Evolutionary conservation across 1,140 invertebrate genomes (phyloP), one percentile per base, ranked within the genome.

Genomic region (Drosophila kepulauana): DNA sequence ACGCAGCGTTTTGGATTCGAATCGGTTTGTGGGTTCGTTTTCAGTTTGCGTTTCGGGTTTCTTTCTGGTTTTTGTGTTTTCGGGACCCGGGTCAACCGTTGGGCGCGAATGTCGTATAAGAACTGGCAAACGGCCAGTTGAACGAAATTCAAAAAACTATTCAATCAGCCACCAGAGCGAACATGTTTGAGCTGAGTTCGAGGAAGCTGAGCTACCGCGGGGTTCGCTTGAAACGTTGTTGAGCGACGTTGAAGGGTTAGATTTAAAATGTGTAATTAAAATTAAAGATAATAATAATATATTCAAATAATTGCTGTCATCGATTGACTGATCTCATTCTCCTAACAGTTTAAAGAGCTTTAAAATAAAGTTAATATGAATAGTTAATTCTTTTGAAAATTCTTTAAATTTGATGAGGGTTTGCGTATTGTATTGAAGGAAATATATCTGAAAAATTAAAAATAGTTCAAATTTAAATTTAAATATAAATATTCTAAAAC

Each of bases 21-120:
- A 54, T 33, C 6, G 33, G 33, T 13, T n/a, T 71, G 8, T 11
- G 16, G 3, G 30, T 56, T 20, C 13, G 6, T 38, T 57, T 67
- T 56, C 20, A 1, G 11, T 41, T 25, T 20, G 4, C 3, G 20
- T 10, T 62, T 35, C 20, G 41, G 43, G 6, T 13, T 38, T 38
- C 10, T 38, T 46, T 15, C 35, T 38, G 6, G 4, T 5, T 57
- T 43, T 54, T 20, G 49, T 33, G 28, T 28, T 66, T 58, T 56
- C 20, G 33, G 67, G 65, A 56, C 41, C 58, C 58, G 66, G 72
- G 66, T 75, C 72, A 75, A 75, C 84, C 75, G 78, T 74, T 71
- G 46, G 49, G 59, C 49, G 58, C 78, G 86, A 73, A 75, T 81
- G 69, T 79, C 69, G 85, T 85, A 62, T 89, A 73, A 89, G 81